A percentile compares a stretch with the other conserved stretches of the same genome.
These are phyloP conservation scores for Danio kyathit DNA, from an alignment of 2,797 vertebrate species.

Conservation along the genomic window DNA sequence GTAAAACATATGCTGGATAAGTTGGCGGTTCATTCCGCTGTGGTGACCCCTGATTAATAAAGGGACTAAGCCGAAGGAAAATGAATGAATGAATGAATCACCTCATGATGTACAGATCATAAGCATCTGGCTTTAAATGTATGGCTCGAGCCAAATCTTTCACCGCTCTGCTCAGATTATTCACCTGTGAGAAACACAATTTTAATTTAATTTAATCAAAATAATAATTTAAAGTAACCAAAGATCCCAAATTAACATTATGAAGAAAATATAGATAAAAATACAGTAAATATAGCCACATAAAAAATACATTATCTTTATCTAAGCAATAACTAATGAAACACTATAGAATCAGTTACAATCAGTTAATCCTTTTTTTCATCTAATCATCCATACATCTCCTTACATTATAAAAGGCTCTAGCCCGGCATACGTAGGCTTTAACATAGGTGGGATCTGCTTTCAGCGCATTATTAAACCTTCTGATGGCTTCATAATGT, in stretches of 20 bases:
- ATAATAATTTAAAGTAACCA: not conserved
- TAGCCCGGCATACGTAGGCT: conserved; percentile 78
- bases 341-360: too few species aligned
- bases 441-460: conserved; percentile 71
- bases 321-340: too few species aligned
- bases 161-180: conserved; percentile 72
- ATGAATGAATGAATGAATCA: conserved; percentile 57
- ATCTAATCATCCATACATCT: not conserved
- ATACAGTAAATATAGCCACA: too few species aligned
- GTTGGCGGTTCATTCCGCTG: too few species aligned
- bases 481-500: conserved; percentile 73
- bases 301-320: too few species aligned
- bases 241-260: not conserved
- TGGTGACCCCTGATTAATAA: too few species aligned
- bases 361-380: too few species aligned
- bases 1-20: too few species aligned
- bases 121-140: conserved; percentile 77
- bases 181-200: conserved; percentile 66
- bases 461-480: conserved; percentile 78
- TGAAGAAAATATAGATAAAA: too few species aligned
- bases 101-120: conserved; percentile 78
- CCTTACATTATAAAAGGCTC: conserved; percentile 77
- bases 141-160: conserved; percentile 78
- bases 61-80: too few species aligned
- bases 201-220: not conserved